These are phyloP conservation scores for Pseudopleuronectes americanus DNA, from an alignment of 2,797 vertebrate genomes.

Conservation along the genomic window DNA sequence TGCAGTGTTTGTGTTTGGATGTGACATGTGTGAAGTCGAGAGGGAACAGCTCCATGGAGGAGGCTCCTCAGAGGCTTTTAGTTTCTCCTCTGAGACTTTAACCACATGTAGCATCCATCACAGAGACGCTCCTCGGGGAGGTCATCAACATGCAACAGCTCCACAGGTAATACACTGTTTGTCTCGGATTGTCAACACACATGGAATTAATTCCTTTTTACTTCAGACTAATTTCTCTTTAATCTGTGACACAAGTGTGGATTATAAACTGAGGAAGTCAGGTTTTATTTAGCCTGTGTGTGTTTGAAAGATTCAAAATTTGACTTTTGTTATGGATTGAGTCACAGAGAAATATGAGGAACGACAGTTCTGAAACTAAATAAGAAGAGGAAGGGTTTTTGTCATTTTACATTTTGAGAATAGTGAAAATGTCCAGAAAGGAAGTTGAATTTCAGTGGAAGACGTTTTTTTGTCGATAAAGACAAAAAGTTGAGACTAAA, in stretches of 20 bases:
- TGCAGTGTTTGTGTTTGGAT: slow-evolving; percentile 65
- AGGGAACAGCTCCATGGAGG: slow-evolving; percentile 65
- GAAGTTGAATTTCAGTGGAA: no score
- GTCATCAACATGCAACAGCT: slow-evolving; percentile 57
- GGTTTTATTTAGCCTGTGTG: no score
- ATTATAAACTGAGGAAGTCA: slow-evolving; percentile 1
- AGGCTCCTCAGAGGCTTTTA: slow-evolving; percentile 51
- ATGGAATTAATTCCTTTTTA: slow-evolving; percentile 42
- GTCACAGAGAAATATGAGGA: no score
- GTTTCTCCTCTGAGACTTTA: slow-evolving; percentile 48
- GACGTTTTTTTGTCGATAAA: no score
- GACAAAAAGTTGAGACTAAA: no score
- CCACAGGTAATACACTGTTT: slow-evolving; percentile 39
- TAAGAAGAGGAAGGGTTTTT: no score
- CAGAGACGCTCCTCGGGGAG: slow-evolving; percentile 51
- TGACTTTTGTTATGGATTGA: no score
- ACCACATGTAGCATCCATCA: slow-evolving; percentile 64
- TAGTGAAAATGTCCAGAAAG: no score
- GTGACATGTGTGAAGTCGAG: slow-evolving; percentile 32
- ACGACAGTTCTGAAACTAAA: no score
- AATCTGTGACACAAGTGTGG: slow-evolving; percentile 18
- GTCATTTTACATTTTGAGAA: no score
- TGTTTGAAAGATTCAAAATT: no score
- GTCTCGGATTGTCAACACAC: slow-evolving; percentile 40
- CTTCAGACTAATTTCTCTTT: slow-evolving; percentile 23